These are phyloP conservation scores for Lophotriccus pileatus DNA, from an alignment of 2,797 vertebrate species.

Conservation along the genomic window DNA sequence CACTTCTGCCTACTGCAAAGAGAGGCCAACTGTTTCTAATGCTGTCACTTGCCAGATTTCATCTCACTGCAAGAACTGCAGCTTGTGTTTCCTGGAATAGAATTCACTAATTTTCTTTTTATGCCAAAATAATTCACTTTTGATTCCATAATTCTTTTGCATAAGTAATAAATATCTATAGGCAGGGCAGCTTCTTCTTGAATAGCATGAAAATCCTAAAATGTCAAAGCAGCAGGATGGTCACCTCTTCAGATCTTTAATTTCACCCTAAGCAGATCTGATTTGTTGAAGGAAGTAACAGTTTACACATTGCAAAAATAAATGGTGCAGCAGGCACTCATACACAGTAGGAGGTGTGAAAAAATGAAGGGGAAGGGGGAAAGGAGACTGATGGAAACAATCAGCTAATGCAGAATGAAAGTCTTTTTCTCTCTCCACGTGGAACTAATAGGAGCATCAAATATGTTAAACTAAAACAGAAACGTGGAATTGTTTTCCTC, in stretches of 20 bases:
- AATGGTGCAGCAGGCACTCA: constrained; percentile 41
- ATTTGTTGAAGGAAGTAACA: constrained; percentile 71
- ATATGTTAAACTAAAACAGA: constrained; percentile 52
- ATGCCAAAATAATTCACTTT: constrained; percentile 39
- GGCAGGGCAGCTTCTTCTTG: neutral
- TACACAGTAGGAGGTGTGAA: constrained; percentile 72
- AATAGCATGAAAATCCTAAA: constrained; percentile 9
- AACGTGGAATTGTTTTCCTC: neutral
- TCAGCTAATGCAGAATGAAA: constrained; percentile 58
- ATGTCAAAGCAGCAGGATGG: constrained; percentile 29
- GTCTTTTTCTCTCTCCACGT: constrained; percentile 47
- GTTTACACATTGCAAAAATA: constrained; percentile 63
- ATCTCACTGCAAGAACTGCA: neutral
- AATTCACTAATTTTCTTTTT: constrained; percentile 7
- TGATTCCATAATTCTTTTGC: constrained; percentile 22
- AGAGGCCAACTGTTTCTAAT: constrained; percentile 16
- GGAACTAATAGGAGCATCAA: constrained; percentile 61
- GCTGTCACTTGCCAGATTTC: neutral
- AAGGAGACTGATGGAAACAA: constrained; percentile 60
- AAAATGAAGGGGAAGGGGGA: constrained; percentile 15
- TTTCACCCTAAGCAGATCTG: constrained; percentile 52
- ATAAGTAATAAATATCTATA: constrained; percentile 35
- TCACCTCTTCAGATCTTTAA: constrained; percentile 44
- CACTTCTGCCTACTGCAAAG: constrained; percentile 15
- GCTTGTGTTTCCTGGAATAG: constrained; percentile 4